phyloP scores from a whole-genome alignment of 2,797 vertebrate genomes.

The Poecilia gillii region DNA sequence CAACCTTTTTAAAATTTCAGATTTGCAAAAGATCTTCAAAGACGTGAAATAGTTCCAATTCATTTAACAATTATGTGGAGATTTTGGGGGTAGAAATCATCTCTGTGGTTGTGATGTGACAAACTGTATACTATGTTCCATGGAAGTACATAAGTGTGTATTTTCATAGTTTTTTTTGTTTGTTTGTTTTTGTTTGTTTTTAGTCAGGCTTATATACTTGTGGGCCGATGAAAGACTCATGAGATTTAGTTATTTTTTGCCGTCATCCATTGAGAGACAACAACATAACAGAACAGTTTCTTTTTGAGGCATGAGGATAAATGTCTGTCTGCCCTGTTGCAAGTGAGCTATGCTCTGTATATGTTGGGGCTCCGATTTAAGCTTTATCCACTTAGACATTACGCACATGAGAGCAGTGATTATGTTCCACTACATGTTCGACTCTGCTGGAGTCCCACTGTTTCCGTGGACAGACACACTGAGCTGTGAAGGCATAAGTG shows the following conservation, averaged over 20 bases:
- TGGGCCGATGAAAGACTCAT: not conserved
- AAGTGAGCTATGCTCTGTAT: conserved; percentile 30
- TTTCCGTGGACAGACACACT: conserved; percentile 32
- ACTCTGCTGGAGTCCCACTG: conserved; percentile 45
- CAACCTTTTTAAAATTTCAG: not conserved
- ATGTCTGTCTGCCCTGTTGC: conserved; percentile 47
- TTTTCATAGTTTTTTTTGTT: not conserved
- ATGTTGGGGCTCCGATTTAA: conserved; percentile 50
- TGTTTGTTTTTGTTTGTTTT: not conserved
- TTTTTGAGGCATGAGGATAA: conserved; percentile 25
- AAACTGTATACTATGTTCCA: not conserved
- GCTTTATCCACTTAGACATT: conserved; percentile 47
- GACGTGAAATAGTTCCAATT: not conserved
- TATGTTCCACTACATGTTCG: conserved; percentile 58
- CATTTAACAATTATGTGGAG: not conserved
- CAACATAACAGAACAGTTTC: not conserved
- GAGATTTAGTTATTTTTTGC: not conserved
- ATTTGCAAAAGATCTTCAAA: not conserved
- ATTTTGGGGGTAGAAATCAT: no score
- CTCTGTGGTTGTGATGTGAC: not conserved
- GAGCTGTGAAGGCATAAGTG: conserved; percentile 41
- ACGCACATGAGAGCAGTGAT: conserved; percentile 45
- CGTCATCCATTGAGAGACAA: not conserved
- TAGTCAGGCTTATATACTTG: not conserved
- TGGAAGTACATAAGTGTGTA: no score